These are phyloP conservation scores for Hybognathus amarus DNA, from an alignment of 2,797 vertebrate species.

Conservation along the genomic window DNA sequence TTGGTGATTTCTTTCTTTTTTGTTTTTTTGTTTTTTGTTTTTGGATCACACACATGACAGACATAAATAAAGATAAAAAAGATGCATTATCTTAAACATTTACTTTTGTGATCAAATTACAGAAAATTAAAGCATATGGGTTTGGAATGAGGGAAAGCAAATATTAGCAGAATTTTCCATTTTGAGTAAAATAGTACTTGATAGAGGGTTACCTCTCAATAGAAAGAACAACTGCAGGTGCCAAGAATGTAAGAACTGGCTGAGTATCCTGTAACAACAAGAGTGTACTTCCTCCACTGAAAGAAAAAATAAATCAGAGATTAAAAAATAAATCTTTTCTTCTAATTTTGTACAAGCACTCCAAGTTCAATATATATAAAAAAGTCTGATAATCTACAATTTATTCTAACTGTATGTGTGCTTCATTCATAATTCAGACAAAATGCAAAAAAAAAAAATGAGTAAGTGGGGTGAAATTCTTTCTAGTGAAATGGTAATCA, in stretches of 20 bases:
- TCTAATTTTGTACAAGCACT: neutral
- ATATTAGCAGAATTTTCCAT: neutral
- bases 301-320: conserved; percentile 52
- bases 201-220: conserved; percentile 85
- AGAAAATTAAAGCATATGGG: neutral
- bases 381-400: neutral
- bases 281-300: conserved; percentile 89
- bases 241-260: conserved; percentile 89
- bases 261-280: conserved; percentile 91
- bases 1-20: neutral
- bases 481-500: conserved; percentile 9
- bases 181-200: neutral
- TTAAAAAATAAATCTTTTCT: neutral
- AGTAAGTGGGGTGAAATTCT: neutral
- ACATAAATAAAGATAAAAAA: neutral
- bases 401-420: neutral
- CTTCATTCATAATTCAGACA: conserved; percentile 23
- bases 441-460: neutral
- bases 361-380: neutral
- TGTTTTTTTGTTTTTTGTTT: no score
- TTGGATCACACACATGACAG: neutral
- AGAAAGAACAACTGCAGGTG: conserved; percentile 86
- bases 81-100: neutral
- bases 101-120: neutral
- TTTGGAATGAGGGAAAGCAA: neutral